These are phyloP conservation scores for Rutilus rutilus DNA, from an alignment of 2,113 vertebrate genomes.

Conservation along the genomic window DNA sequence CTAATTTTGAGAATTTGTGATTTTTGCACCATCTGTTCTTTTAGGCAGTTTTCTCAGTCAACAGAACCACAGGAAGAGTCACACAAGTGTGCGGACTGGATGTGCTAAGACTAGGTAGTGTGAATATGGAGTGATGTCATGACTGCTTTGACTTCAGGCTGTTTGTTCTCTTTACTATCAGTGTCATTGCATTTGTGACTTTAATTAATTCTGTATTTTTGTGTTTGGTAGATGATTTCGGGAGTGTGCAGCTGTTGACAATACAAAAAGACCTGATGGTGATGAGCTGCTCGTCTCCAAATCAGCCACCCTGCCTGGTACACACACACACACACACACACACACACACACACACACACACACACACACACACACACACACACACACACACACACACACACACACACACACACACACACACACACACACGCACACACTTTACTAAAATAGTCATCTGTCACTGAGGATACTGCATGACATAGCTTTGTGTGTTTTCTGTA, in stretches of 20 bases:
- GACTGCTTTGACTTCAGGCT: neutral
- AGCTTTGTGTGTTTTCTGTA: slow-evolving; percentile 53
- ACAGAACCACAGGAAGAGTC: slow-evolving; percentile 70
- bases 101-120: slow-evolving; percentile 54
- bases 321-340: slow-evolving; percentile 13
- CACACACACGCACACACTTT: neutral
- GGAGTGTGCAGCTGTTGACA: slow-evolving; percentile 76
- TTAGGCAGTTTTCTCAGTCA: slow-evolving; percentile 71
- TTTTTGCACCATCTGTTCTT: neutral
- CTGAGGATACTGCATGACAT: neutral
- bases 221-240: slow-evolving; percentile 58
- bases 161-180: neutral
- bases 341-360: neutral
- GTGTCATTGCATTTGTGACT: neutral
- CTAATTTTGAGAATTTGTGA: neutral
- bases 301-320: slow-evolving; percentile 65
- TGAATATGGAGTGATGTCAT: neutral
- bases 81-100: slow-evolving; percentile 66
- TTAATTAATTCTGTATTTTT: neutral
- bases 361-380: too few species aligned
- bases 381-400: neutral
- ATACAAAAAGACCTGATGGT: slow-evolving; percentile 79
- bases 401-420: slow-evolving; percentile 21
- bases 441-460: neutral
- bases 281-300: slow-evolving; percentile 78